phyloP scores from a whole-genome alignment of 1,140 invertebrate species.

The Mycetomoellerius zeteki region DNA sequence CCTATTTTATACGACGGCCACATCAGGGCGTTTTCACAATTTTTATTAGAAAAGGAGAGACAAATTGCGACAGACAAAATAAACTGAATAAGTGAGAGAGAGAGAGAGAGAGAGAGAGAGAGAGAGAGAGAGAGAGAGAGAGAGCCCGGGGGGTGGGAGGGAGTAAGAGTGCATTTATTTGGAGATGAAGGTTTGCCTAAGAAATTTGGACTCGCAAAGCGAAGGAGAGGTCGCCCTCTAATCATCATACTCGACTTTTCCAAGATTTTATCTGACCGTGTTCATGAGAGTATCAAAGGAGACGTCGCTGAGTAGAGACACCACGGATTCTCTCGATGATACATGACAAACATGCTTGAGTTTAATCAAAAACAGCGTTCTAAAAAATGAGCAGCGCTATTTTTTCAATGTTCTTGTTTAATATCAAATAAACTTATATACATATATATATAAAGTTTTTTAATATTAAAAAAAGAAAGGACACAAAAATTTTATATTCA shows the following conservation, averaged over 20 bases:
- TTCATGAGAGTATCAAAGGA: slow-evolving; percentile 29
- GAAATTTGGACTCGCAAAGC: slow-evolving; percentile 41
- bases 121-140: background rate
- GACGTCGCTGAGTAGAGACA: background rate
- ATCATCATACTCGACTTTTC: slow-evolving; percentile 49
- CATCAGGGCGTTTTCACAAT: background rate
- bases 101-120: no score
- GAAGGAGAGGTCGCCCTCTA: background rate
- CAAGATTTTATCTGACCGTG: slow-evolving; percentile 45
- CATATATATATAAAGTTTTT: background rate
- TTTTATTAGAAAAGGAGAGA: background rate
- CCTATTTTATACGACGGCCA: slow-evolving; percentile 12
- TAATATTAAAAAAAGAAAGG: background rate
- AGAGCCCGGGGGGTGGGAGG: no score
- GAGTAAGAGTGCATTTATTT: background rate
- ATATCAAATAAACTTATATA: background rate
- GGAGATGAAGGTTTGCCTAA: slow-evolving; percentile 21
- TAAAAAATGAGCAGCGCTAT: slow-evolving; percentile 2
- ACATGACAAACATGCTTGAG: slow-evolving; percentile 14
- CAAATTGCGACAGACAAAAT: no score
- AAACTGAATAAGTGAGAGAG: background rate
- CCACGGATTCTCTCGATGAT: background rate
- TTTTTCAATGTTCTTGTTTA: slow-evolving; percentile 2
- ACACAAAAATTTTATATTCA: background rate
- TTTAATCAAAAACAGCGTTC: slow-evolving; percentile 35